Percentiles rank a stretch among this genome's conserved stretches.
phyloP scores from a whole-genome alignment of 1,140 invertebrate species.

The Anoplolepis gracilipes region DNA sequence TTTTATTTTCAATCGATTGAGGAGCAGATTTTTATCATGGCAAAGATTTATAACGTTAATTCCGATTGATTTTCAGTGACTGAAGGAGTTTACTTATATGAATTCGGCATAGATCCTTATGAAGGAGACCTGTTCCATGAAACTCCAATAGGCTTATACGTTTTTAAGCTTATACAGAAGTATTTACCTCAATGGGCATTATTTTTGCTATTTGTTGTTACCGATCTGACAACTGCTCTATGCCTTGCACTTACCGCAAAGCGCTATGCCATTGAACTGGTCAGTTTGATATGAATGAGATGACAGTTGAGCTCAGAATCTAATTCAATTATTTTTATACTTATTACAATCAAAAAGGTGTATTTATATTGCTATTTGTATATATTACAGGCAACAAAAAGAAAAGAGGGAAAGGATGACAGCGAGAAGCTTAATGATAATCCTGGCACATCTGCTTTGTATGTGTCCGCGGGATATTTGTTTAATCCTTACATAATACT shows the following conservation, averaged over 20 bases:
- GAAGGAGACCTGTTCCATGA: constrained; percentile 97
- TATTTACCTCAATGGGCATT: constrained; percentile 86
- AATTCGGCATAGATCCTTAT: constrained; percentile 94
- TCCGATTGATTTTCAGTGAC: constrained; percentile 87
- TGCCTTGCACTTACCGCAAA: constrained; percentile 90
- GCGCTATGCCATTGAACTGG: constrained; percentile 88
- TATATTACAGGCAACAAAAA: constrained; percentile 73
- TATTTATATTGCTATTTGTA: background rate
- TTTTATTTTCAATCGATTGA: constrained; percentile 20
- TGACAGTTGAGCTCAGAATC: constrained; percentile 11
- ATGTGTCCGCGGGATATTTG: constrained; percentile 93
- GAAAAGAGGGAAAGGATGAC: constrained; percentile 67
- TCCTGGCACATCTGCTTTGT: constrained; percentile 82
- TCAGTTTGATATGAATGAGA: constrained; percentile 80
- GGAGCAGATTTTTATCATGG: background rate
- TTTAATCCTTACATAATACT: constrained; percentile 97
- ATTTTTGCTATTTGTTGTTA: constrained; percentile 89
- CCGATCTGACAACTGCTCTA: constrained; percentile 91
- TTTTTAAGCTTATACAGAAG: constrained; percentile 91
- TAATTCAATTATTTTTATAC: background rate
- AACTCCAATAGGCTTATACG: constrained; percentile 91
- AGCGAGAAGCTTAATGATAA: constrained; percentile 52
- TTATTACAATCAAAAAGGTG: background rate
- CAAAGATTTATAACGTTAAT: constrained; percentile 58
- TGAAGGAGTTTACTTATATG: constrained; percentile 94